These are phyloP conservation scores for Heptranchias perlo DNA, from an alignment of 2,113 vertebrate genomes.

Conservation along the genomic window DNA sequence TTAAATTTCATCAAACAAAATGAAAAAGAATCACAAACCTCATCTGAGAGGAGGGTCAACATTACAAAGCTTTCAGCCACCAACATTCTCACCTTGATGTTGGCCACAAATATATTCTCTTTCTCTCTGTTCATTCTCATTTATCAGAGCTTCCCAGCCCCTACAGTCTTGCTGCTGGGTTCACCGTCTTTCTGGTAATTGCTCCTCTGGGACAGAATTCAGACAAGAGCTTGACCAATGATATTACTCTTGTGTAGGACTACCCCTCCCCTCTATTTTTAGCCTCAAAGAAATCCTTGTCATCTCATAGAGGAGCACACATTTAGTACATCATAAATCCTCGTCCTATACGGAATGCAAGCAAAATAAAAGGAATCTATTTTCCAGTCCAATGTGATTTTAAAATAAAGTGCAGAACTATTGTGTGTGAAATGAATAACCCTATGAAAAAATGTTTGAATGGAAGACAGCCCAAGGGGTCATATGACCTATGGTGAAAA, in stretches of 20 bases:
- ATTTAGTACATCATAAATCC: not conserved
- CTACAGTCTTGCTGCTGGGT: not conserved
- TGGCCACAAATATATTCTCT: not conserved
- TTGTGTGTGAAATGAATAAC: not conserved
- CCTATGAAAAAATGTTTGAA: too few species aligned
- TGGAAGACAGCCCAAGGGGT: conserved; percentile 10
- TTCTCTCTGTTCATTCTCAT: not conserved
- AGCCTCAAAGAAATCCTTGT: not conserved
- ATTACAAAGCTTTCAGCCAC: not conserved
- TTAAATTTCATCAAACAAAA: not conserved
- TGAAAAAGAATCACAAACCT: not conserved
- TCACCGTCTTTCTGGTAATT: not conserved
- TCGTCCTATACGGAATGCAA: not conserved
- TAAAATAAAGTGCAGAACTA: not conserved
- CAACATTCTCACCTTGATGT: not conserved
- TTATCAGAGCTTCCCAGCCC: not conserved
- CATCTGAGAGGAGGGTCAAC: not conserved
- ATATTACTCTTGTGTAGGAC: not conserved
- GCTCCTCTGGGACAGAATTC: not conserved
- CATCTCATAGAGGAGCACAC: not conserved
- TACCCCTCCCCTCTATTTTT: not conserved
- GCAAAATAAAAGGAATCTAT: not conserved
- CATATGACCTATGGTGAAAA: conserved; percentile 19
- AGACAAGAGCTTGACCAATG: not conserved
- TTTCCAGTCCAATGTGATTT: not conserved